phyloP scores from a whole-genome alignment of 37 sponge, comb jelly and placozoan species.

The Spongia lamella region DNA sequence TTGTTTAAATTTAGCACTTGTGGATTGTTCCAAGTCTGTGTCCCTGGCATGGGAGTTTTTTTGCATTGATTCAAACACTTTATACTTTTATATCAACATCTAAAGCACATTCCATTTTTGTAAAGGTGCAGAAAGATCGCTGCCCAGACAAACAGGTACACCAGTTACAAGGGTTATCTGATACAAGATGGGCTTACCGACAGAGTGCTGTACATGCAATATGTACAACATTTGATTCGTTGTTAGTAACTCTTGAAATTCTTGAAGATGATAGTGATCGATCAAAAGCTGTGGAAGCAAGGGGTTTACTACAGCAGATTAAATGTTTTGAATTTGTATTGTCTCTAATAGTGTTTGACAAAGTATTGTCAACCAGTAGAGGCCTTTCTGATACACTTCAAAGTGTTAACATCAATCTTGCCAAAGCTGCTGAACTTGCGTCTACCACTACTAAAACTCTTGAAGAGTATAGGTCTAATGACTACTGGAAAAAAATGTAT shows the following conservation, averaged over 20 bases:
- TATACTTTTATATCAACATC: constrained; percentile 45
- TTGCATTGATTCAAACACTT: constrained; percentile 28
- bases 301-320: constrained; percentile 11
- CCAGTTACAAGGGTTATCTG: constrained; percentile 35
- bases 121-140: constrained; percentile 34
- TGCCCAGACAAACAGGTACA: constrained; percentile 36
- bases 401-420: constrained; percentile 20
- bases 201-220: constrained; percentile 31
- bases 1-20: constrained; percentile 16
- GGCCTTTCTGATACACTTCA: constrained; percentile 33
- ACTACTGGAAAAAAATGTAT: constrained; percentile 15
- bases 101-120: constrained; percentile 23
- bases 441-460: constrained; percentile 20
- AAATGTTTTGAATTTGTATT: constrained; percentile 21
- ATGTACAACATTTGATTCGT: constrained; percentile 11
- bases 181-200: constrained; percentile 48
- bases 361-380: constrained; percentile 2
- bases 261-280: constrained; percentile 7
- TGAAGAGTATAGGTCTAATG: constrained; percentile 5
- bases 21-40: constrained; percentile 21
- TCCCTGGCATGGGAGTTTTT: constrained; percentile 32
- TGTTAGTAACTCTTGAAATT: constrained; percentile 17
- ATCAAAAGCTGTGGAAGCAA: constrained; percentile 26
- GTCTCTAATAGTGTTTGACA: constrained; percentile 25
- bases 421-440: constrained; percentile 24